Evolutionary conservation across 2,113 vertebrate genomes (phyloP).

Genomic region (Scomber colias): DNA sequence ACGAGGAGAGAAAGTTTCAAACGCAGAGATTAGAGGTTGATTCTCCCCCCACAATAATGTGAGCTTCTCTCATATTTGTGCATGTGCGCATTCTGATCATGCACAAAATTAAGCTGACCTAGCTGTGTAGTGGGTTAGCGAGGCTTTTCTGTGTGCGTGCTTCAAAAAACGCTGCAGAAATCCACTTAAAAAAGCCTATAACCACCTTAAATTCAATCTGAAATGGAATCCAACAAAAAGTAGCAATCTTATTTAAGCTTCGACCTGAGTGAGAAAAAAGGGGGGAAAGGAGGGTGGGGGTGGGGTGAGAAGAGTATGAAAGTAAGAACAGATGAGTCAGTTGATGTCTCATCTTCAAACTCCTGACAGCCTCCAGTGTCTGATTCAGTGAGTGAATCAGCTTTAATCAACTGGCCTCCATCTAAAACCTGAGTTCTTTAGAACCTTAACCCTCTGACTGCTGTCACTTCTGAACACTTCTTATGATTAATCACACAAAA

Average conservation of each 20-base stretch:
- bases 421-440: constrained; percentile 43
- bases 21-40: too few species aligned
- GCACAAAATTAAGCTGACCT: not conserved
- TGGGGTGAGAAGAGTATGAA: constrained; percentile 21
- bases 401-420: constrained; percentile 56
- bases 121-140: not conserved
- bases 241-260: constrained; percentile 20
- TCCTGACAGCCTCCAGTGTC: constrained; percentile 43
- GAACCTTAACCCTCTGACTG: constrained; percentile 16
- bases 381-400: constrained; percentile 46
- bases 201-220: constrained; percentile 27
- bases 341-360: constrained; percentile 54
- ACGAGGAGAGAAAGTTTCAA: too few species aligned
- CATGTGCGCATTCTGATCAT: constrained; percentile 8
- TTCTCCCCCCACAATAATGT: too few species aligned
- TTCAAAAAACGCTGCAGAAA: constrained; percentile 26
- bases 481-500: constrained; percentile 38
- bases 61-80: not conserved
- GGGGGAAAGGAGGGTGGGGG: not conserved
- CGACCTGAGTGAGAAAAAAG: constrained; percentile 9
- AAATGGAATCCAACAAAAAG: constrained; percentile 50
- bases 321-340: constrained; percentile 39
- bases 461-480: constrained; percentile 20
- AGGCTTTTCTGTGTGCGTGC: not conserved
- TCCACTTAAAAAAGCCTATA: constrained; percentile 1